These are phyloP conservation scores for Agrochola lychnidis DNA, from an alignment of 2,888 invertebrate species.

Conservation along the genomic window DNA sequence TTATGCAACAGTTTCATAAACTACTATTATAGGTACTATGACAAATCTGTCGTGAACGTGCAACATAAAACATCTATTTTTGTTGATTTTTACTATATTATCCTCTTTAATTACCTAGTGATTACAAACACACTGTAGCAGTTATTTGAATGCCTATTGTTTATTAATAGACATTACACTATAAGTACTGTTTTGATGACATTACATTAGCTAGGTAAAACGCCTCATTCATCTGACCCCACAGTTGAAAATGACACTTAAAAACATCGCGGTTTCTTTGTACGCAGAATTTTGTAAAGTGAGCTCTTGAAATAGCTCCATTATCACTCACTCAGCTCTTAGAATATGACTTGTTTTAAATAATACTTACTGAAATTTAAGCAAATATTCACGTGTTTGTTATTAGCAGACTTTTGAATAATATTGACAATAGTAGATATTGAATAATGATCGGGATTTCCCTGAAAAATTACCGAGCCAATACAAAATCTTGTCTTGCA, in stretches of 20 bases:
- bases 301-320: conserved; percentile 18
- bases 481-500: neutral
- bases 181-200: neutral
- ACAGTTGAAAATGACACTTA: conserved; percentile 15
- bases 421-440: neutral
- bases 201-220: neutral
- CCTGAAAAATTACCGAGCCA: neutral
- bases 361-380: neutral
- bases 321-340: conserved; percentile 16
- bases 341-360: conserved; percentile 11
- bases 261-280: conserved; percentile 22
- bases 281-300: conserved; percentile 19
- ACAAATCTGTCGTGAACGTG: neutral
- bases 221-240: neutral
- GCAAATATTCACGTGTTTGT: neutral
- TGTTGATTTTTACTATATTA: neutral
- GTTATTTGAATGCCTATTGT: neutral
- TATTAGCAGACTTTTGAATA: neutral
- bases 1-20: too few species aligned
- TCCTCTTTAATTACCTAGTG: neutral
- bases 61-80: neutral
- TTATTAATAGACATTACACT: neutral
- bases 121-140: neutral
- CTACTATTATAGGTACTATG: too few species aligned
- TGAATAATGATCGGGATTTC: neutral